Evolutionary conservation across 1,140 invertebrate species (phyloP).

Genomic region (Drosophila persimilis): DNA sequence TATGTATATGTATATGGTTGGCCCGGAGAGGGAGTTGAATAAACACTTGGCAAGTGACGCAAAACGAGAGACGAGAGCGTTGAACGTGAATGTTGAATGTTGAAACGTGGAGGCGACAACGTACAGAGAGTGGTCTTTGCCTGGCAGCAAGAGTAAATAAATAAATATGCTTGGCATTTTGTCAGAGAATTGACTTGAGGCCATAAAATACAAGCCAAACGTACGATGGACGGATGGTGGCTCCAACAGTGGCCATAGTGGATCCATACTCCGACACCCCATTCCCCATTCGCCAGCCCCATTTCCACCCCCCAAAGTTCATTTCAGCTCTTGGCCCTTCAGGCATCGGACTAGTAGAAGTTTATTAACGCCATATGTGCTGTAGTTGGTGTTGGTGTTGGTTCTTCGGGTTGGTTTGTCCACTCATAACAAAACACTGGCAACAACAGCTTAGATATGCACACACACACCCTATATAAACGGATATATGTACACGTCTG

Average conservation of each 20-base stretch:
- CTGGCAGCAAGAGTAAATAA: slow-evolving; percentile 69
- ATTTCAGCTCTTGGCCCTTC: slow-evolving; percentile 30
- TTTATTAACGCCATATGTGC: slow-evolving; percentile 79
- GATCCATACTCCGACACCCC: not conserved
- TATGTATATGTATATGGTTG: slow-evolving; percentile 6
- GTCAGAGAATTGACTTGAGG: slow-evolving; percentile 79
- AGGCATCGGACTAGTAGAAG: slow-evolving; percentile 59
- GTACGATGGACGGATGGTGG: slow-evolving; percentile 37
- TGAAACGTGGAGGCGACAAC: not conserved
- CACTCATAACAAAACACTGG: slow-evolving; percentile 68
- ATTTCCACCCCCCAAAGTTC: not conserved
- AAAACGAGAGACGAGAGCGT: slow-evolving; percentile 39
- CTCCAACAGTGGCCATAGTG: slow-evolving; percentile 14
- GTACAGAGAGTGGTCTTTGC: slow-evolving; percentile 11
- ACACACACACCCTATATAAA: slow-evolving; percentile 14
- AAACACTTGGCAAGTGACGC: slow-evolving; percentile 74
- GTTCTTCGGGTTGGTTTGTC: slow-evolving; percentile 39
- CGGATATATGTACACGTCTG: slow-evolving; percentile 32
- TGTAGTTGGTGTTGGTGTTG: slow-evolving; percentile 26
- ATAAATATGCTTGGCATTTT: slow-evolving; percentile 80
- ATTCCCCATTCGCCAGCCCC: not conserved
- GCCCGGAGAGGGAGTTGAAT: slow-evolving; percentile 64
- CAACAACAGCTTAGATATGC: slow-evolving; percentile 45
- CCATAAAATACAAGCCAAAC: slow-evolving; percentile 74
- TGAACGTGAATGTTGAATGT: slow-evolving; percentile 28